Percentiles rank a stretch among this genome's conserved stretches.
phyloP scores from a whole-genome alignment of 1,140 invertebrate genomes.

The Eriocheir sinensis region DNA sequence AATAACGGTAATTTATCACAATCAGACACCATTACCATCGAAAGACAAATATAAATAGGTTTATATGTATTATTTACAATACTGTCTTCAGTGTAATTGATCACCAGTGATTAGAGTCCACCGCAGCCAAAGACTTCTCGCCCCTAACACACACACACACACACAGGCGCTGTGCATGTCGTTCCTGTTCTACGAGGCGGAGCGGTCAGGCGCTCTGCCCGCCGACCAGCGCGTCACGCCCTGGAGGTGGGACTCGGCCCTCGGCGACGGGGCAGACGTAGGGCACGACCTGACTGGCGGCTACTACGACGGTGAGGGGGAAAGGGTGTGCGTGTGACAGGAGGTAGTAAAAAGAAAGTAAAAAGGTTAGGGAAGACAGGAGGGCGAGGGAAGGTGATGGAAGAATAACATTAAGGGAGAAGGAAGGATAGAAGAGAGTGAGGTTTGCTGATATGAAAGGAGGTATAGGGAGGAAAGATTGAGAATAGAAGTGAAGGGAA shows the following conservation, averaged over 20 bases:
- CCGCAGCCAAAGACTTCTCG: not conserved
- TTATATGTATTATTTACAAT: not conserved
- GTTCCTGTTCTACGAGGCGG: conserved; percentile 86
- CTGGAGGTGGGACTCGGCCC: conserved; percentile 85
- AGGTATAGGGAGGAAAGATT: no score
- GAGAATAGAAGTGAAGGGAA: no score
- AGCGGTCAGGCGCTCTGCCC: conserved; percentile 86
- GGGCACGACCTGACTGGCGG: conserved; percentile 86
- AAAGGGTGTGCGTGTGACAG: no score
- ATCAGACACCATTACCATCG: no score
- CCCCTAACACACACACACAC: not conserved
- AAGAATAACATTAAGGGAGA: no score
- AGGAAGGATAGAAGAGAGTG: no score
- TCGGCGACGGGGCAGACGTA: conserved; percentile 83
- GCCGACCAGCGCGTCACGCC: conserved; percentile 83
- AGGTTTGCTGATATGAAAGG: no score
- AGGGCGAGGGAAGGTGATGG: no score
- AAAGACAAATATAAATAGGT: no score
- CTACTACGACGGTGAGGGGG: conserved; percentile 84
- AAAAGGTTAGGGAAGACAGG: no score
- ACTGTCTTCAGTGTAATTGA: not conserved
- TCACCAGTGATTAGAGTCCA: not conserved
- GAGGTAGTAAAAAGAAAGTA: no score
- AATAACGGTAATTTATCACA: no score
- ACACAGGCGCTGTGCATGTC: conserved; percentile 80